Evolutionary conservation across 2,113 vertebrate genomes (phyloP).

Genomic region (Caretta caretta): DNA sequence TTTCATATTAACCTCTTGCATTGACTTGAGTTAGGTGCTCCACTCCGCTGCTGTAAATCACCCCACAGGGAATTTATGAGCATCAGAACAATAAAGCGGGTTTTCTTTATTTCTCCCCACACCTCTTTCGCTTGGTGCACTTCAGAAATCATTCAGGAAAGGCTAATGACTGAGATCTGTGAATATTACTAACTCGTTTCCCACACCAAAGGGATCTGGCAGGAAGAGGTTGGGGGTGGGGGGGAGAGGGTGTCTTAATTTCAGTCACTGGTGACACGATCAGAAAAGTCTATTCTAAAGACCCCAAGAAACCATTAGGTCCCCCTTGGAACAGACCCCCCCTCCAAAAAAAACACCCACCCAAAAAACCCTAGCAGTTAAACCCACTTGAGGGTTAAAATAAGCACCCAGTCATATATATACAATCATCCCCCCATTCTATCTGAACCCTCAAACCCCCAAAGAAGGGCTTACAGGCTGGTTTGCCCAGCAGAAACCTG

Average conservation of each 20-base stretch:
- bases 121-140: constrained; percentile 19
- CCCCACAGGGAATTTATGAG: constrained; percentile 79
- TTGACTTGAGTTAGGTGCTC: constrained; percentile 80
- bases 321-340: background rate
- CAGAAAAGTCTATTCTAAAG: constrained; percentile 47
- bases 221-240: constrained; percentile 56
- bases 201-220: constrained; percentile 56
- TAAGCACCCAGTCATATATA: background rate
- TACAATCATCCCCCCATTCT: background rate
- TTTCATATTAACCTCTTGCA: constrained; percentile 84
- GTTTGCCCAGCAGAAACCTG: fast-evolving
- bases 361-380: background rate
- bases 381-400: constrained; percentile 51
- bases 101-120: constrained; percentile 31
- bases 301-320: background rate
- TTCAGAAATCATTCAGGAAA: constrained; percentile 60
- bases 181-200: constrained; percentile 29
- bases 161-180: constrained; percentile 44
- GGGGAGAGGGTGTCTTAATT: constrained; percentile 22
- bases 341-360: too few species aligned
- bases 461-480: fast-evolving
- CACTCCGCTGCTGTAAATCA: constrained; percentile 74
- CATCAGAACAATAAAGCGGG: constrained; percentile 54
- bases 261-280: constrained; percentile 7
- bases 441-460: background rate